These are phyloP conservation scores for Camelus bactrianus DNA, from an alignment of 2,113 vertebrate genomes.

Conservation along the genomic window DNA sequence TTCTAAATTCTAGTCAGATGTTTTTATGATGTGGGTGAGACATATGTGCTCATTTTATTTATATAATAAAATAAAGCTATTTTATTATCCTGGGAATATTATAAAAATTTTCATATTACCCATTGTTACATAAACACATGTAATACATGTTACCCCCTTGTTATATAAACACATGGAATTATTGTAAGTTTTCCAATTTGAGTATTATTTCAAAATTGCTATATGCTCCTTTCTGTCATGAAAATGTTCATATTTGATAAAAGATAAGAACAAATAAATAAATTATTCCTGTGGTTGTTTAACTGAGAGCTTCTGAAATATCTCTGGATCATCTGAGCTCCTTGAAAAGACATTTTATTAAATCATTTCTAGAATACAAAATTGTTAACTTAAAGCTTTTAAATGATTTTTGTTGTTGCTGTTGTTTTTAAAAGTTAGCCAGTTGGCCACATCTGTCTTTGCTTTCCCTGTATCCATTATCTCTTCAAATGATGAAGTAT, in stretches of 20 bases:
- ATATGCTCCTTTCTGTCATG: not conserved
- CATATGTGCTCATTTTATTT: no score
- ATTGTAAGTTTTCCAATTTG: not conserved
- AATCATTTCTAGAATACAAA: not conserved
- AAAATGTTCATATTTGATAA: not conserved
- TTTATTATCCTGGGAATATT: conserved; percentile 60
- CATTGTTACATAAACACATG: not conserved
- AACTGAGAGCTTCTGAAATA: not conserved
- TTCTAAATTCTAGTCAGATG: conserved; percentile 26
- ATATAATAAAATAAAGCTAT: no score
- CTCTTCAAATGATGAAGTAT: not conserved
- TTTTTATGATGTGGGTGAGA: conserved; percentile 37
- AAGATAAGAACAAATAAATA: not conserved
- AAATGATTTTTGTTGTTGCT: not conserved
- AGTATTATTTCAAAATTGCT: not conserved
- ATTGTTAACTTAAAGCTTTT: not conserved
- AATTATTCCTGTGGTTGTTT: not conserved
- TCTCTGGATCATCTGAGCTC: not conserved
- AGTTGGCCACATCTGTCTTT: not conserved
- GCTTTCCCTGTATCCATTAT: not conserved
- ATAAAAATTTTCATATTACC: conserved; percentile 40
- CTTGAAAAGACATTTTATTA: not conserved
- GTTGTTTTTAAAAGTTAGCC: not conserved
- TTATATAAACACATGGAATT: conserved; percentile 31
- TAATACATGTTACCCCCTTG: not conserved